Percentiles rank a stretch among this genome's conserved stretches.
Evolutionary conservation across 2,888 invertebrate genomes (phyloP).

Genomic region (Geotrupes spiniger): DNA sequence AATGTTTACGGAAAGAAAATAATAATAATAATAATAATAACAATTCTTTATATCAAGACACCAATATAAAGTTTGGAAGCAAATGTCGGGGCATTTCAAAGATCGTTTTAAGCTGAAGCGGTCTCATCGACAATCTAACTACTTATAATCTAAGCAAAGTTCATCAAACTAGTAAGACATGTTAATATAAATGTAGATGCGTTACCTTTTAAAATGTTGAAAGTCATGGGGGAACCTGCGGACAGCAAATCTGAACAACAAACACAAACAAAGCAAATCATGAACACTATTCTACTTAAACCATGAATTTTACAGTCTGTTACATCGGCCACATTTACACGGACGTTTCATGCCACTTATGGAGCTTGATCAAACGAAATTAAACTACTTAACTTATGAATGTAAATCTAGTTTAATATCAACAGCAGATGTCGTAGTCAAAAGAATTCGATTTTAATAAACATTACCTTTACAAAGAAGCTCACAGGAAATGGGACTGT

Average conservation of each 20-base stretch:
- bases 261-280: conserved; percentile 62
- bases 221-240: conserved; percentile 78
- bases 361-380: no score
- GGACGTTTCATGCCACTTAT: no score
- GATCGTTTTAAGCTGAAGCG: neutral
- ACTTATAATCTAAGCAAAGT: conserved; percentile 16
- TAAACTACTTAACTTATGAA: no score
- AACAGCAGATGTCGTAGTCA: no score
- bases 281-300: conserved; percentile 49
- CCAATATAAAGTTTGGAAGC: conserved; percentile 3
- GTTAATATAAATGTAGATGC: conserved; percentile 39
- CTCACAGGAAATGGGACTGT: no score
- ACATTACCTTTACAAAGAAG: no score
- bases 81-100: conserved; percentile 1
- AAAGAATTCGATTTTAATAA: no score
- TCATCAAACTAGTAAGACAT: conserved; percentile 19
- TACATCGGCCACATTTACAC: no score
- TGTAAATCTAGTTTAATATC: no score
- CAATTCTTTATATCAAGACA: no score
- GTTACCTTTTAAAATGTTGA: conserved; percentile 86
- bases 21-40: conserved; percentile 4
- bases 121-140: neutral
- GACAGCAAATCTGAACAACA: conserved; percentile 76
- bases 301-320: conserved; percentile 35
- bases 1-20: conserved; percentile 4